These are phyloP conservation scores for Harpalus rubripes DNA, from an alignment of 2,888 invertebrate species.

Conservation along the genomic window DNA sequence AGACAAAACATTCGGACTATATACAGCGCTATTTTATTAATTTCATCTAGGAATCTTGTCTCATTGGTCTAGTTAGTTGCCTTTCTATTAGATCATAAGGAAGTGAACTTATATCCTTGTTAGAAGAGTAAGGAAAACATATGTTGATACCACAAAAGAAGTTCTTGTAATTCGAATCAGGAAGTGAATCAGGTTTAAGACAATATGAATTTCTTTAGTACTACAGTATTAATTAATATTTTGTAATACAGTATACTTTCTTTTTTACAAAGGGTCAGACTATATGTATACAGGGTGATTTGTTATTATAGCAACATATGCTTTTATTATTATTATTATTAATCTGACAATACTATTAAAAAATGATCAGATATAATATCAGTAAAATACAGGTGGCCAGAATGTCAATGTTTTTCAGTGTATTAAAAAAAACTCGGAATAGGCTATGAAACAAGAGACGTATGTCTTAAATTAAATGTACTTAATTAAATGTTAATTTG, in stretches of 20 bases:
- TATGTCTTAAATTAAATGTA: no score
- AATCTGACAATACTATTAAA: no score
- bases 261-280: no score
- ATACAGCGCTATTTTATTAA: slow-evolving; percentile 44
- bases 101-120: background rate
- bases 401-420: no score
- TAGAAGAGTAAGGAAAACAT: background rate
- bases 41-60: background rate
- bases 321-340: no score
- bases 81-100: slow-evolving; percentile 4
- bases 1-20: slow-evolving; percentile 42
- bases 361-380: no score
- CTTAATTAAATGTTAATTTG: no score
- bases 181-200: background rate
- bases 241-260: background rate
- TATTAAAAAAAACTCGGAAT: no score
- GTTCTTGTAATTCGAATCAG: background rate
- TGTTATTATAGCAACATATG: no score
- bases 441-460: no score
- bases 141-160: background rate
- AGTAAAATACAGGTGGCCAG: no score
- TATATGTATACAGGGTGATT: no score
- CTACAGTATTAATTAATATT: background rate
- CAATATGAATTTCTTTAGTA: background rate
- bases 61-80: background rate